Evolutionary conservation across 2,113 vertebrate genomes (phyloP).

Genomic region (Pavo muticus): DNA sequence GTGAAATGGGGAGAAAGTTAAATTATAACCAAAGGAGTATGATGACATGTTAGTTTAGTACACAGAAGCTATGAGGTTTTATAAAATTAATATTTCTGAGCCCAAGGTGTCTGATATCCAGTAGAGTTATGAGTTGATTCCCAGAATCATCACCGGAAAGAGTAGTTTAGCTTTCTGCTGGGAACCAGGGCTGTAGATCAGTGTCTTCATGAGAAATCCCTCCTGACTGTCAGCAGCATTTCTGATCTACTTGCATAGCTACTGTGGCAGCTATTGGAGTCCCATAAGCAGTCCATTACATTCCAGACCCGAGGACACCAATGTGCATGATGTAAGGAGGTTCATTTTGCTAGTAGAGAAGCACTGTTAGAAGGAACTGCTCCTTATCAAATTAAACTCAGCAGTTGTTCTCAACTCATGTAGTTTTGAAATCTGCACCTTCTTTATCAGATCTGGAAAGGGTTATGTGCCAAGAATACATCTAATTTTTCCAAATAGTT

Average conservation of each 20-base stretch:
- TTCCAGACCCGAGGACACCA: background rate
- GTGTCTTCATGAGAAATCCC: background rate
- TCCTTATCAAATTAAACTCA: background rate
- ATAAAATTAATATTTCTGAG: background rate
- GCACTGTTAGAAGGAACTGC: background rate
- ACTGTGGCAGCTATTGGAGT: background rate
- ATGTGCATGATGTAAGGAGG: accelerated
- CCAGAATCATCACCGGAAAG: background rate
- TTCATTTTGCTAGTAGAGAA: background rate
- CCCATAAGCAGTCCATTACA: background rate
- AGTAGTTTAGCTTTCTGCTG: background rate
- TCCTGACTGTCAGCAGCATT: background rate
- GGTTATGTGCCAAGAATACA: background rate
- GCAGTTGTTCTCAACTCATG: background rate
- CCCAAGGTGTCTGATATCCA: background rate
- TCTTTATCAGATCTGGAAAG: background rate
- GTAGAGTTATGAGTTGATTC: background rate
- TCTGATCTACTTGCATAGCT: background rate
- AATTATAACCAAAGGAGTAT: background rate
- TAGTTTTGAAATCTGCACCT: background rate
- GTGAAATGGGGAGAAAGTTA: background rate
- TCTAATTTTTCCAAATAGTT: background rate
- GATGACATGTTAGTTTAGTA: background rate
- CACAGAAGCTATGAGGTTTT: background rate
- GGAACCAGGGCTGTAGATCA: background rate